These are phyloP conservation scores for Entomobrya proxima DNA, from an alignment of 2,888 invertebrate species.

Conservation along the genomic window DNA sequence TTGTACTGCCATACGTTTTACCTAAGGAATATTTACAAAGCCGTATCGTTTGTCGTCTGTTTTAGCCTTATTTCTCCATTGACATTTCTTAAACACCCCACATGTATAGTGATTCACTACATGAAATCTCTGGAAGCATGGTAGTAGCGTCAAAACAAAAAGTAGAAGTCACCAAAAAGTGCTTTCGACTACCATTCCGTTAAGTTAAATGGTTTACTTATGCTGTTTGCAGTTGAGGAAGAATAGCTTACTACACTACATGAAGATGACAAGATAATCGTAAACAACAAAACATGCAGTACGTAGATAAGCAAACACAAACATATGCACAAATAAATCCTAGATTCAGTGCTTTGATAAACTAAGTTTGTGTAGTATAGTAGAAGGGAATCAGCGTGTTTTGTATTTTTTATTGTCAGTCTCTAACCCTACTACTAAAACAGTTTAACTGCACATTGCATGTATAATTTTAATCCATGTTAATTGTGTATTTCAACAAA, in stretches of 20 bases:
- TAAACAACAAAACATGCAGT: constrained; percentile 16
- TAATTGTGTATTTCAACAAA: too few relatives aligned
- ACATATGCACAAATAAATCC: constrained; percentile 1
- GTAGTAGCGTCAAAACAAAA: neutral
- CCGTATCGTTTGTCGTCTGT: neutral
- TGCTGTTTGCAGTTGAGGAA: neutral
- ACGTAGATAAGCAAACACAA: neutral
- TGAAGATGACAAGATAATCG: constrained; percentile 17
- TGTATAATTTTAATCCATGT: too few relatives aligned
- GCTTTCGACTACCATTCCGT: neutral
- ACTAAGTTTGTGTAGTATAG: neutral
- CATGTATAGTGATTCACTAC: too few relatives aligned
- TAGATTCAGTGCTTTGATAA: neutral
- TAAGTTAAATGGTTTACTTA: neutral
- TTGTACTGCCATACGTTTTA: neutral
- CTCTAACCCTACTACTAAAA: too few relatives aligned
- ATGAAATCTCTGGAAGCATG: neutral
- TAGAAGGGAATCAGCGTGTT: neutral
- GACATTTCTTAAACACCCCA: neutral
- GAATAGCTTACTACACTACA: neutral
- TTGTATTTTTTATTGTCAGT: neutral
- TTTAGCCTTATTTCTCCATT: neutral
- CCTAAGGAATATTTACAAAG: neutral
- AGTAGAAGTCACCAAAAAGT: neutral
- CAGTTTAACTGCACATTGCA: too few relatives aligned